These are phyloP conservation scores for Tanytarsus gracilentus DNA, from an alignment of 2,888 invertebrate species.

Conservation along the genomic window DNA sequence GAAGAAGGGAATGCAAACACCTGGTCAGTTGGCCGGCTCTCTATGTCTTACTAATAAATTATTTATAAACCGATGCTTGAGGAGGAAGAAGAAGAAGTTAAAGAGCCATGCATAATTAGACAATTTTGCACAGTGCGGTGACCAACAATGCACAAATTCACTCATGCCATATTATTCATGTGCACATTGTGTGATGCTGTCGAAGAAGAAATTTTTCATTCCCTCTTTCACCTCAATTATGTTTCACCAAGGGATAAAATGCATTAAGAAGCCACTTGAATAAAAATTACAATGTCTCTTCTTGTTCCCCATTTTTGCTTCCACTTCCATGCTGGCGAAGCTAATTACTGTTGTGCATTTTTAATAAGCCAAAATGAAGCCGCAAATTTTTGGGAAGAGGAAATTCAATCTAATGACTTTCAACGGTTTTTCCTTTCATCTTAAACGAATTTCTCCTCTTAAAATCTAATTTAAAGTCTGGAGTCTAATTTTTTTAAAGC, in stretches of 20 bases:
- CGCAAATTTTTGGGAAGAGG: not conserved
- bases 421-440: not conserved
- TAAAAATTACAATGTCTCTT: not conserved
- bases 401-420: slow-evolving; percentile 6
- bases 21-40: no score
- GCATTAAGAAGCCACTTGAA: slow-evolving; percentile 20
- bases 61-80: not conserved
- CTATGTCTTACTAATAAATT: no score
- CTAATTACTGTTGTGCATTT: slow-evolving; percentile 17
- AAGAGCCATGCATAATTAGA: slow-evolving; percentile 21
- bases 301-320: not conserved
- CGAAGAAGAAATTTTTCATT: not conserved
- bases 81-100: not conserved
- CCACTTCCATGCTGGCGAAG: slow-evolving; percentile 2
- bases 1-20: no score
- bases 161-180: not conserved
- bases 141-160: slow-evolving; percentile 23
- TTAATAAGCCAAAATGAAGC: not conserved
- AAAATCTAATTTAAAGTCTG: no score
- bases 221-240: slow-evolving; percentile 22
- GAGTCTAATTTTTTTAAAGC: no score
- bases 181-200: not conserved
- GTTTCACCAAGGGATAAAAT: slow-evolving; percentile 9
- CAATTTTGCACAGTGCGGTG: slow-evolving; percentile 28
- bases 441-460: no score